Evolutionary conservation across 1,140 invertebrate genomes (phyloP).

Genomic region (Apis dorsata): DNA sequence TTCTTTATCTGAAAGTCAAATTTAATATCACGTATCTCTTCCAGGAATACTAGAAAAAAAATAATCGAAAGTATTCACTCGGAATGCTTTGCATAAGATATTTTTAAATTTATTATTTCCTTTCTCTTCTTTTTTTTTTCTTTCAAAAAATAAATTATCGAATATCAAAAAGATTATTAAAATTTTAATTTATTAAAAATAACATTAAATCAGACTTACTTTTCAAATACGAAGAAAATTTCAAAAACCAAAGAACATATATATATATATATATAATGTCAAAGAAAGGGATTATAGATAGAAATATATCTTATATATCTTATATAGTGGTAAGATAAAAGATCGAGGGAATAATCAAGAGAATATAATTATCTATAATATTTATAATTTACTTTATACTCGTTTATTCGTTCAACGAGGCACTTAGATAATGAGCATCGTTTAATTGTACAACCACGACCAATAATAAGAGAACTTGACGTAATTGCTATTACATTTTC

Average conservation of each 20-base stretch:
- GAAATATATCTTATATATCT: not conserved
- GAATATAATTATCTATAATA: not conserved
- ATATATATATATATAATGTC: too few species aligned
- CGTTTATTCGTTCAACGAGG: not conserved
- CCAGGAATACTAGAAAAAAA: too few species aligned
- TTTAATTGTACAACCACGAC: not conserved
- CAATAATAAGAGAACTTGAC: not conserved
- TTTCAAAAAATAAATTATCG: too few species aligned
- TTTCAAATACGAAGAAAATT: not conserved
- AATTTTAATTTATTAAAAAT: too few species aligned
- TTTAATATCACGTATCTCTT: too few species aligned
- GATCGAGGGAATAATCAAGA: not conserved
- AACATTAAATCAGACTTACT: not conserved
- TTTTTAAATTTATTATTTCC: too few species aligned
- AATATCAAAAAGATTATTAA: too few species aligned
- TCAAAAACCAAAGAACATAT: not conserved
- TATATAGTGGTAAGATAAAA: not conserved
- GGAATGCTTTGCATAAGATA: too few species aligned
- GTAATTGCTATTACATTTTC: not conserved
- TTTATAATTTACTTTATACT: not conserved
- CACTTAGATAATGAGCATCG: not conserved
- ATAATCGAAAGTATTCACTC: too few species aligned
- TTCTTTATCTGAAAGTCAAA: too few species aligned
- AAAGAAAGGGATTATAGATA: too few species aligned
- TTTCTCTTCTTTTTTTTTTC: too few species aligned